A percentile compares a stretch with the other conserved stretches of the same genome.
These are phyloP conservation scores for Mnemiopsis leidyi DNA, from an alignment of 37 sponge, comb jelly and placozoan genomes.

Conservation along the genomic window DNA sequence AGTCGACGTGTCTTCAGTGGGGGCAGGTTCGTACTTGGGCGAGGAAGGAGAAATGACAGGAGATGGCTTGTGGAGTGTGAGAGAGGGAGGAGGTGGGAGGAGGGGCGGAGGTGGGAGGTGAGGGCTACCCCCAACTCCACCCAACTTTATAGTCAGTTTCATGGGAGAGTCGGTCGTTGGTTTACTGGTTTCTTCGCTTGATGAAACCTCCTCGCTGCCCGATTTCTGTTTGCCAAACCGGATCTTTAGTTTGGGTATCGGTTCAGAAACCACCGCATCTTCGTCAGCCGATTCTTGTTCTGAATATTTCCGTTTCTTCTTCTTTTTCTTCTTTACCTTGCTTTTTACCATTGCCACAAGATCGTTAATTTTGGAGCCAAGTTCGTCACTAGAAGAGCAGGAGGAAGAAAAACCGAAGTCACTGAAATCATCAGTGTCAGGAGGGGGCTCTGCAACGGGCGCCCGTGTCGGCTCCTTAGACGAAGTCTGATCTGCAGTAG, in stretches of 20 bases:
- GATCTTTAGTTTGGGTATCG: conserved; percentile 47
- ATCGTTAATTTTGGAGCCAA: conserved; percentile 53
- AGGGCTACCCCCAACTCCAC: background rate
- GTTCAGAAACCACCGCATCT: background rate
- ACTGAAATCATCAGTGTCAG: background rate
- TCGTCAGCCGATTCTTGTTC: background rate
- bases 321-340: conserved; percentile 61
- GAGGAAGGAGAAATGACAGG: background rate
- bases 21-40: conserved; percentile 43
- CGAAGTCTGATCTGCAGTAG: background rate
- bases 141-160: conserved; percentile 53
- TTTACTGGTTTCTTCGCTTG: background rate
- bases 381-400: conserved; percentile 32
- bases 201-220: conserved; percentile 30
- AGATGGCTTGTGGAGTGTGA: conserved; percentile 18
- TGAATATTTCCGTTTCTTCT: background rate
- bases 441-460: conserved; percentile 9
- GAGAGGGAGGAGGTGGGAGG: conserved; percentile 39
- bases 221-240: background rate
- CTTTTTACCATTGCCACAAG: conserved; percentile 54
- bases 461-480: background rate
- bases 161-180: background rate
- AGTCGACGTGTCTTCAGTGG: background rate
- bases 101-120: conserved; percentile 53
- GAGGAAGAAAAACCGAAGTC: conserved; percentile 44